Evolutionary conservation across 2,888 invertebrate species (phyloP).

Genomic region (Hipparchia semele): DNA sequence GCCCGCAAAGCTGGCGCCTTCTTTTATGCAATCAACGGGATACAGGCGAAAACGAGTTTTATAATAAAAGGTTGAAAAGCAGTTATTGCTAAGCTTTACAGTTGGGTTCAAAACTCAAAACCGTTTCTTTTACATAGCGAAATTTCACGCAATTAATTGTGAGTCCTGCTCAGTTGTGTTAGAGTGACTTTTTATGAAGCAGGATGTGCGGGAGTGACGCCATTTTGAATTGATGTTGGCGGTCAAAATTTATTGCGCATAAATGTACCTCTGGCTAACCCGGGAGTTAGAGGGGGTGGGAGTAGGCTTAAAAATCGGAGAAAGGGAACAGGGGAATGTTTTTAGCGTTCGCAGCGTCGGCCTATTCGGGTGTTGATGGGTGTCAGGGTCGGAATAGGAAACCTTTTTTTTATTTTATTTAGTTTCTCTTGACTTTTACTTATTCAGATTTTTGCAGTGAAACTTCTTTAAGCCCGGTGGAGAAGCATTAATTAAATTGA

Average conservation of each 20-base stretch:
- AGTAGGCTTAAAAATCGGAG: constrained; percentile 82
- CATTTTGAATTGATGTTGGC: constrained; percentile 68
- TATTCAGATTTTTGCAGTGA: neutral
- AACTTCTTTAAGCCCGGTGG: too few species aligned
- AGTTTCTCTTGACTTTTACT: constrained; percentile 11
- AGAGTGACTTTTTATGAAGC: constrained; percentile 52
- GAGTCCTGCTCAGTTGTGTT: constrained; percentile 34
- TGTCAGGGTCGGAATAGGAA: constrained; percentile 57
- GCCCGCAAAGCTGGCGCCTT: constrained; percentile 71
- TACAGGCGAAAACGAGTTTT: constrained; percentile 56
- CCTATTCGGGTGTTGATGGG: constrained; percentile 81
- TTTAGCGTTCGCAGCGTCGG: constrained; percentile 80
- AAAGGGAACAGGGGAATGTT: constrained; percentile 78
- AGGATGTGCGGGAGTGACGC: constrained; percentile 53
- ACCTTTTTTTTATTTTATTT: constrained; percentile 17
- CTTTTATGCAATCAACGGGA: constrained; percentile 59
- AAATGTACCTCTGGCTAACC: constrained; percentile 83
- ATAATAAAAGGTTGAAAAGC: constrained; percentile 52
- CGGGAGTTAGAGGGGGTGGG: constrained; percentile 77
- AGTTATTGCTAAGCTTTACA: constrained; percentile 64
- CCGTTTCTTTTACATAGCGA: constrained; percentile 74
- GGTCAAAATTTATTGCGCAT: constrained; percentile 83
- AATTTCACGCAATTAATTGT: constrained; percentile 47
- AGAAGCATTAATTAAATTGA: too few species aligned
- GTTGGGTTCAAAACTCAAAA: constrained; percentile 67